phyloP scores from a whole-genome alignment of 1,140 invertebrate genomes.

The Bombus waltoni region DNA sequence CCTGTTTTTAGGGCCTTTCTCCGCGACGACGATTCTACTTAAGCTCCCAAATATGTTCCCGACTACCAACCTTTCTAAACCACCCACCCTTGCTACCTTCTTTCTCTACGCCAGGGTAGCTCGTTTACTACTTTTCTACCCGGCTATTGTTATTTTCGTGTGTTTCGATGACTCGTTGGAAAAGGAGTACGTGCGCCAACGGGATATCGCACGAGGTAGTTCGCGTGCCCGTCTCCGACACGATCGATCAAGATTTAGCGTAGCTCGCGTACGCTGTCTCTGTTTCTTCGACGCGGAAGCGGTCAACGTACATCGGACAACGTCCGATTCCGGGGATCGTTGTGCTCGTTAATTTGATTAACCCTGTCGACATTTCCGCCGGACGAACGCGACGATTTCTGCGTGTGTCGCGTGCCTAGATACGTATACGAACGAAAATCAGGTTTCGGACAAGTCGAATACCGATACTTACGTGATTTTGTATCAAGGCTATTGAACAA shows the following conservation, averaged over 20 bases:
- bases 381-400: constrained; percentile 47
- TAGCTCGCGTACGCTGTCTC: background rate
- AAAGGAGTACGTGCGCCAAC: background rate
- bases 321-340: constrained; percentile 20
- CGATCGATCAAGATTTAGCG: constrained; percentile 28
- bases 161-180: constrained; percentile 43
- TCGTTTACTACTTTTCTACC: background rate
- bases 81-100: background rate
- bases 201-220: background rate
- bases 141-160: constrained; percentile 54
- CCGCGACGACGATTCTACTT: constrained; percentile 58
- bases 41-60: constrained; percentile 38
- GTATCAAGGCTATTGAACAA: background rate
- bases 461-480: background rate
- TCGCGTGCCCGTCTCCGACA: constrained; percentile 5
- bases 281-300: background rate
- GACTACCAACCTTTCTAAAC: background rate
- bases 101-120: background rate
- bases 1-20: constrained; percentile 29
- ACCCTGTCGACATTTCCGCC: constrained; percentile 67
- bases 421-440: background rate
- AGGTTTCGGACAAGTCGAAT: background rate
- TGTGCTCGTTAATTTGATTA: constrained; percentile 68
- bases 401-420: constrained; percentile 6
- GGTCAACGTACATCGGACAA: background rate